Evolutionary conservation across 1,140 invertebrate genomes (phyloP), one percentile per base, ranked within the genome.

Genomic region (Aphis craccivora): DNA sequence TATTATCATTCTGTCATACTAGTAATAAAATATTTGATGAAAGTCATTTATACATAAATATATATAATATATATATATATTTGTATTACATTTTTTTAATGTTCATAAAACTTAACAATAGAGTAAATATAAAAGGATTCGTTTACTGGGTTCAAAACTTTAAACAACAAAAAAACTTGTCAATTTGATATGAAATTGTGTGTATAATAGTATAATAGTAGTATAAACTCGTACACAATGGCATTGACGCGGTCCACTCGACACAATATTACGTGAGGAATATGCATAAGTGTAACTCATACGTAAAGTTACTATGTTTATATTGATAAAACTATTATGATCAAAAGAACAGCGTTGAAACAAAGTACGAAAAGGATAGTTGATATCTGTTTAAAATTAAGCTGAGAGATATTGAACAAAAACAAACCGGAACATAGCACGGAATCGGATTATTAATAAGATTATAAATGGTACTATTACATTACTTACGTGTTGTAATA

Each of bases 401-500:
- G 23, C 51, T n/a, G 23, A 55, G 3, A 23, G 23, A 89, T 23
- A 55, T 89, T 55, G 51, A 89, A 89, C 88, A 55, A 89, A 89
- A 53, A 89, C 35, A 55, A 25, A 53, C 25, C 30, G 43, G 5
- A 48, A n/a, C 48, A 89, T 53, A 89, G n/a, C 30, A 37, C 88
- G 43, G 35, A 45, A 87, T 48, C 30, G 43, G 84, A 87, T 48
- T 87, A 55, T 40, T 55, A 89, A 89, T 55, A 89, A 6, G 88
- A 55, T 55, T 55, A 89, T 89, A 55, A 89, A 89, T 89, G 6
- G 20, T 53, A 89, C 88, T 14, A 55, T 89, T 40, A 37, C 55
- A 18, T n/a, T n/a, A n/a, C n/a, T 76, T n/a, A n/a, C 23, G 8
- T 51, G 11, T 35, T 8, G 4, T 89, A 40, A 89, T 55, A 89